A percentile compares a stretch with the other conserved stretches of the same genome.
These are phyloP conservation scores for Oophaga sylvatica DNA, from an alignment of 2,797 vertebrate species.

Conservation along the genomic window DNA sequence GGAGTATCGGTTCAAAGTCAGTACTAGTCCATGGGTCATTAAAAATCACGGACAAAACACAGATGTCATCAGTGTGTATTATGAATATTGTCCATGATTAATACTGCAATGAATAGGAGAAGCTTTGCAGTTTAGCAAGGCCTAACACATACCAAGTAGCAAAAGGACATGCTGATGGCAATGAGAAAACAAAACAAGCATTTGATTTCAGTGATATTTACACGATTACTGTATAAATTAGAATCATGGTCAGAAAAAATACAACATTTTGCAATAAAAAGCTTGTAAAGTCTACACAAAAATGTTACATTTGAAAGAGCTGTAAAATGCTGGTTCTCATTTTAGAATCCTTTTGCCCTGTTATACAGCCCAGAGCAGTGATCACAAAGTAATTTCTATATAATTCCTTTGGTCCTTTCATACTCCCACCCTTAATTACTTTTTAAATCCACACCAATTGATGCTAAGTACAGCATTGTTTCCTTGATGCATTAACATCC, in stretches of 20 bases:
- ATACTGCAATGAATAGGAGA: too few species aligned
- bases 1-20: too few species aligned
- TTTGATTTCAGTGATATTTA: too few species aligned
- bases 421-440: slow-evolving; percentile 45
- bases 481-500: slow-evolving; percentile 46
- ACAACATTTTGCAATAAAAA: background rate
- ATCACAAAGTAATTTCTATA: slow-evolving; percentile 25
- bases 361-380: slow-evolving; percentile 20
- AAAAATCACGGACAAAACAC: too few species aligned
- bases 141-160: too few species aligned
- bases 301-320: slow-evolving; percentile 22
- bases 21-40: too few species aligned
- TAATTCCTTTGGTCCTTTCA: slow-evolving; percentile 34
- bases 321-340: slow-evolving; percentile 28
- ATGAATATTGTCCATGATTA: too few species aligned
- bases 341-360: background rate
- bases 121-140: too few species aligned
- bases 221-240: background rate
- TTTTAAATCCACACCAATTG: slow-evolving; percentile 42
- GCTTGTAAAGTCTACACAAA: background rate
- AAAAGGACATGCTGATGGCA: too few species aligned
- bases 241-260: background rate
- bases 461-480: slow-evolving; percentile 43
- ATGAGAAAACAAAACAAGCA: too few species aligned
- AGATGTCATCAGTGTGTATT: too few species aligned